phyloP scores from a whole-genome alignment of 2,113 vertebrate genomes.

The Abramis brama region DNA sequence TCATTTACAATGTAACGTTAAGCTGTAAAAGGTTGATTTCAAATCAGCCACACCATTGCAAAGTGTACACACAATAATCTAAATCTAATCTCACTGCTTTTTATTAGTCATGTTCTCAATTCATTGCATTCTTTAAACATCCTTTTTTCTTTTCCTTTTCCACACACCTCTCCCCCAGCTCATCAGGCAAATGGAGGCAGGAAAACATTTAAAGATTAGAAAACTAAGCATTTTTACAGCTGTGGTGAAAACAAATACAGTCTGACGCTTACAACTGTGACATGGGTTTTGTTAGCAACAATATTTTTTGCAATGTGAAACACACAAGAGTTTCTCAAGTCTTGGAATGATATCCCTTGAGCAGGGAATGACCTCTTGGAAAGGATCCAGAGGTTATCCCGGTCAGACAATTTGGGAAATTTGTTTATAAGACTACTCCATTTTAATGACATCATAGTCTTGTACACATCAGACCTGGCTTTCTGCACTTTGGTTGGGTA shows the following conservation, averaged over 20 bases:
- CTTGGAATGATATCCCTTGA: slow-evolving; percentile 48
- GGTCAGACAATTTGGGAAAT: slow-evolving; percentile 56
- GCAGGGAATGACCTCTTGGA: slow-evolving; percentile 47
- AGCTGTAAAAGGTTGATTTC: not conserved
- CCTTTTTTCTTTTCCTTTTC: not conserved
- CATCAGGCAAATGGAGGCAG: not conserved
- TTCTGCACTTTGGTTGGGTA: not conserved
- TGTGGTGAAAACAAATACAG: not conserved
- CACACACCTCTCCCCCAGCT: not conserved
- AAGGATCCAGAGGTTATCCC: slow-evolving; percentile 27
- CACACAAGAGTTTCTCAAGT: slow-evolving; percentile 26
- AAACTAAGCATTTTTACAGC: not conserved
- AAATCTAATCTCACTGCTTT: not conserved
- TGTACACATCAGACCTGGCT: not conserved
- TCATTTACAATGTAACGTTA: no score
- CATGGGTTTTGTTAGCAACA: not conserved
- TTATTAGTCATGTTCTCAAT: not conserved
- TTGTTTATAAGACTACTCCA: slow-evolving; percentile 47
- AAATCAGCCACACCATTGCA: not conserved
- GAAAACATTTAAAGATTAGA: not conserved
- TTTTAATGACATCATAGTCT: slow-evolving; percentile 23
- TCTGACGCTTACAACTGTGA: not conserved
- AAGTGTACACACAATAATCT: not conserved
- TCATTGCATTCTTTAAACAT: not conserved
- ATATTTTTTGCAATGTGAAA: slow-evolving; percentile 34